Conservation (phyloP, 35 echinoderm and acorn worm species). For the Lytechinus variegatus region DNA sequence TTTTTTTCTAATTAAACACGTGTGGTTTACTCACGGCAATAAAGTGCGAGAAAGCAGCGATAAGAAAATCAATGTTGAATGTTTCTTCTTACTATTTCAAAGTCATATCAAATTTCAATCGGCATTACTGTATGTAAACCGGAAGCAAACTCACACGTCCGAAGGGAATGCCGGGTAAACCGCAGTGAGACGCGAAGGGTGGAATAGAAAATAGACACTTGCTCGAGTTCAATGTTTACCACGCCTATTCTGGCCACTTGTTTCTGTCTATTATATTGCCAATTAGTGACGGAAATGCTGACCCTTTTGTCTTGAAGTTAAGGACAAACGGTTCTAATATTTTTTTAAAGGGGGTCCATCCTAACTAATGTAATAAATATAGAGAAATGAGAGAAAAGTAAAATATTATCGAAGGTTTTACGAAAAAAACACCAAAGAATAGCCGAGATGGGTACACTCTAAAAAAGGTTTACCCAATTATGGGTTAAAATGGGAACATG, state of each 20-base stretch:
- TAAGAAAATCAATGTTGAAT: neutral
- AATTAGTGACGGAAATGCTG: conserved; percentile 8
- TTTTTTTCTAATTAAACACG: neutral
- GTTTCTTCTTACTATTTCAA: neutral
- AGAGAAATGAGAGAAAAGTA: no score
- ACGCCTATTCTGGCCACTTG: conserved; percentile 16
- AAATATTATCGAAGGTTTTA: no score
- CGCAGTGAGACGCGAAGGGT: neutral
- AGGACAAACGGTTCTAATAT: neutral
- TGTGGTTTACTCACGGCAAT: neutral
- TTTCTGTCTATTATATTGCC: conserved; percentile 41
- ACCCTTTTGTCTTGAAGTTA: neutral
- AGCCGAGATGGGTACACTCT: no score
- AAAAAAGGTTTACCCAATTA: no score
- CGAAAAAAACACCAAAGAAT: no score
- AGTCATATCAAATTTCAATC: neutral
- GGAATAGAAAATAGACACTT: neutral
- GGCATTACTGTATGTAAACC: neutral
- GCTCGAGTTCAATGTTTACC: conserved; percentile 9
- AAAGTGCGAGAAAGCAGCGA: neutral
- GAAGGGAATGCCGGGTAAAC: neutral
- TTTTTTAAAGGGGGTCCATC: neutral
- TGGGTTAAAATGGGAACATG: no score
- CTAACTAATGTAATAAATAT: no score
- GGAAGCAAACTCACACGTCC: conserved; percentile 30